These are phyloP conservation scores for Elmis aenea DNA, from an alignment of 2,888 invertebrate genomes.

Conservation along the genomic window DNA sequence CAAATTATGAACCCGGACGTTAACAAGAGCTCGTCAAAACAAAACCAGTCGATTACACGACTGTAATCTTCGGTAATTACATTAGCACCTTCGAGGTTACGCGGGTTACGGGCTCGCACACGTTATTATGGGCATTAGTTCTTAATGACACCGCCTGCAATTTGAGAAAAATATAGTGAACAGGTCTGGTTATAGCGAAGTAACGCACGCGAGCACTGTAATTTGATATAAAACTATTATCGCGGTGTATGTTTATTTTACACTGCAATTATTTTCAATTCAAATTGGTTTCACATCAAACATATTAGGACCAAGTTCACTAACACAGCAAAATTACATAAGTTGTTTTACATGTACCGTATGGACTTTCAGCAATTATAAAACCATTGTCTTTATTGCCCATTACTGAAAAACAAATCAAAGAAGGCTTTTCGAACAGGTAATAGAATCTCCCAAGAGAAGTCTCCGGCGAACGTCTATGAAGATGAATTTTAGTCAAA, in stretches of 20 bases:
- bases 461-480: too few relatives aligned
- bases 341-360: too few relatives aligned
- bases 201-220: background rate
- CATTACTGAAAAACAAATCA: too few relatives aligned
- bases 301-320: too few relatives aligned
- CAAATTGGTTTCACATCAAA: too few relatives aligned
- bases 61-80: slow-evolving; percentile 19
- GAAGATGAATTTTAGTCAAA: too few relatives aligned
- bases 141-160: slow-evolving; percentile 19
- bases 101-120: slow-evolving; percentile 14
- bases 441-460: too few relatives aligned
- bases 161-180: slow-evolving; percentile 18
- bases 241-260: background rate
- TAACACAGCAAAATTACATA: too few relatives aligned
- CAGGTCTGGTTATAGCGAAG: slow-evolving; percentile 4
- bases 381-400: too few relatives aligned
- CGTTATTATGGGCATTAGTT: slow-evolving; percentile 18
- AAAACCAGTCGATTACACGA: slow-evolving; percentile 9
- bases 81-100: slow-evolving; percentile 20
- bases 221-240: background rate
- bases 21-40: slow-evolving; percentile 11
- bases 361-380: too few relatives aligned
- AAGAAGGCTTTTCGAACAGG: too few relatives aligned
- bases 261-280: background rate
- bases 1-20: slow-evolving; percentile 8